Evolutionary conservation across 2,797 vertebrate genomes (phyloP).

Genomic region (Anisognathus igniventris): DNA sequence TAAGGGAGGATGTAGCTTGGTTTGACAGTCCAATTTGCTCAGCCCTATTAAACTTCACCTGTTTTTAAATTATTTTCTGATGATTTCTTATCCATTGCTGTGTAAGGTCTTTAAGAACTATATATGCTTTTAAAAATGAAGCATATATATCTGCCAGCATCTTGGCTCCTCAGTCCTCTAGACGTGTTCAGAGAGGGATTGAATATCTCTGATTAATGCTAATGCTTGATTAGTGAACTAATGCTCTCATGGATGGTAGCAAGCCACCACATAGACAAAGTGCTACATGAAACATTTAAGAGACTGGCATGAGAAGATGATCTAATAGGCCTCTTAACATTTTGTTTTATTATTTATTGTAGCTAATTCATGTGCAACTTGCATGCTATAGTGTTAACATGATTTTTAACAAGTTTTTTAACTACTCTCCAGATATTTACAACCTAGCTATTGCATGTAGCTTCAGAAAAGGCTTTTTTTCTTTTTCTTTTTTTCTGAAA

Average conservation of each 20-base stretch:
- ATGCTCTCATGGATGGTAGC: background rate
- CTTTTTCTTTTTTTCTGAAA: background rate
- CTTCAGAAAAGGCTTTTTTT: background rate
- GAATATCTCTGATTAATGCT: background rate
- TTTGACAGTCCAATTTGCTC: background rate
- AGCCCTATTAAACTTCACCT: background rate
- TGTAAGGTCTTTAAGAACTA: background rate
- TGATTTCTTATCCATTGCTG: background rate
- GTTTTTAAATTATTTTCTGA: background rate
- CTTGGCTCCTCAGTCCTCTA: background rate
- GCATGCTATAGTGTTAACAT: background rate
- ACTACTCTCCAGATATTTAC: background rate
- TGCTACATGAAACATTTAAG: background rate
- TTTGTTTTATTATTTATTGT: background rate
- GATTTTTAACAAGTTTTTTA: background rate
- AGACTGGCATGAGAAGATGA: background rate
- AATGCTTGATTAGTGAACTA: background rate
- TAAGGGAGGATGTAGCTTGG: background rate
- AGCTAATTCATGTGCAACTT: background rate
- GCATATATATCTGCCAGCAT: background rate
- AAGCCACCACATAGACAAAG: background rate
- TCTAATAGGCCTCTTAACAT: background rate
- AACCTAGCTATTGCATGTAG: background rate
- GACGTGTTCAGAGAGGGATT: background rate
- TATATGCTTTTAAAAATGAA: background rate